Evolutionary conservation across 2,888 invertebrate species (phyloP).

Genomic region (Papilio protenor): DNA sequence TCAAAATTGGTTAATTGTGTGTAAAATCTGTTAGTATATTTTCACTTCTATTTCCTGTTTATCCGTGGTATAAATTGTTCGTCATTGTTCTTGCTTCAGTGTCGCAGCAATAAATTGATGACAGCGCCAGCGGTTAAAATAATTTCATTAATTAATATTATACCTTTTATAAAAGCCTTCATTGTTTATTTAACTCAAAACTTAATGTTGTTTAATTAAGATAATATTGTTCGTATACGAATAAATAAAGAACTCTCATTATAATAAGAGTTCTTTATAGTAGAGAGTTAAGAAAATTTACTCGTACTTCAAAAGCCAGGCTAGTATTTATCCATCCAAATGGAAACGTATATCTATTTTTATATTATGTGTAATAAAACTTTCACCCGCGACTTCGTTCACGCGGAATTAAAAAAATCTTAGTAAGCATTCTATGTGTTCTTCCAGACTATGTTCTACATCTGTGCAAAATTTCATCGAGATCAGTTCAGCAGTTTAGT

Average conservation of each 20-base stretch:
- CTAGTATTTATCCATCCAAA: too few relatives aligned
- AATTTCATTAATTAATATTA: constrained; percentile 29
- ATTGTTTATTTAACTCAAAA: constrained; percentile 11
- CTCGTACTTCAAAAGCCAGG: too few relatives aligned
- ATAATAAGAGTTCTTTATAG: neutral
- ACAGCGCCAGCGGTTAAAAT: constrained; percentile 23
- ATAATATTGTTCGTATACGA: constrained; percentile 2
- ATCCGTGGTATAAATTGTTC: constrained; percentile 15
- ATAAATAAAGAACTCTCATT: too few relatives aligned
- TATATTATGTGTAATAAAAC: too few relatives aligned
- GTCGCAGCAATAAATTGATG: constrained; percentile 23
- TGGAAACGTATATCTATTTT: too few relatives aligned
- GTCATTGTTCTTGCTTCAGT: constrained; percentile 19
- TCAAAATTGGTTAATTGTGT: neutral
- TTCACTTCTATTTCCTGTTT: neutral
- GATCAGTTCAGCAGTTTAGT: too few relatives aligned
- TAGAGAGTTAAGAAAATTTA: neutral
- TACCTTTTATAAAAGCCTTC: constrained; percentile 8
- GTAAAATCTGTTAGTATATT: neutral
- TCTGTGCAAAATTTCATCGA: too few relatives aligned
- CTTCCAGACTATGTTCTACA: too few relatives aligned
- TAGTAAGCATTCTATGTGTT: too few relatives aligned
- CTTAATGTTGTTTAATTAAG: constrained; percentile 14
- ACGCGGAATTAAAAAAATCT: too few relatives aligned
- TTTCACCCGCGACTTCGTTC: too few relatives aligned